Conservation (phyloP, 2,113 vertebrate species). For the Pachypanchax playfairii region DNA sequence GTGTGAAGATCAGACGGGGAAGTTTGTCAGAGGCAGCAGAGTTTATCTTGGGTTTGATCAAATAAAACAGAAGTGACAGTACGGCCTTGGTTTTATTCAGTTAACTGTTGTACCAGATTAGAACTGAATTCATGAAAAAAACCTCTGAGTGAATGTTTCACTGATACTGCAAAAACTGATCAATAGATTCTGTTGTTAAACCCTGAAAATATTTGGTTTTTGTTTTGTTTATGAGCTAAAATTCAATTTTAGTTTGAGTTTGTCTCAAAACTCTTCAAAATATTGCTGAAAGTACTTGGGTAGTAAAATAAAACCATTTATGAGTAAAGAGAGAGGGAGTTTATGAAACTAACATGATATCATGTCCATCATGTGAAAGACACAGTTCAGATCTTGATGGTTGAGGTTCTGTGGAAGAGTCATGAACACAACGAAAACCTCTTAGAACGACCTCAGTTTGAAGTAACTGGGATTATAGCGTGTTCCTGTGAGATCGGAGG, state of each 20-base stretch:
- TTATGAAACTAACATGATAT: no score
- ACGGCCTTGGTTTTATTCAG: background rate
- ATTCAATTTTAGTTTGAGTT: slow-evolving; percentile 1
- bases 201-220: no score
- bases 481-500: no score
- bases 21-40: slow-evolving; percentile 46
- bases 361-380: no score
- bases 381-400: no score
- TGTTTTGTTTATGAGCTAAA: background rate
- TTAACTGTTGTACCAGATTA: slow-evolving; percentile 20
- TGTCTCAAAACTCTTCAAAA: background rate
- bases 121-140: background rate
- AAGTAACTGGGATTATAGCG: no score
- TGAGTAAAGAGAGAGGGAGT: background rate
- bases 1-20: slow-evolving; percentile 69
- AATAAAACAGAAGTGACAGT: slow-evolving; percentile 17
- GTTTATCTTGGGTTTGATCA: slow-evolving; percentile 43
- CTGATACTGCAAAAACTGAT: no score
- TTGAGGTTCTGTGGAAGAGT: no score
- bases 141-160: background rate
- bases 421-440: no score
- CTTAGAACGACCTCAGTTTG: no score
- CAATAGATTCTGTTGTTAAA: no score
- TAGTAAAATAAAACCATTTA: no score
- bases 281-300: background rate